A percentile compares a stretch with the other conserved stretches of the same genome.
Evolutionary conservation across 2,888 invertebrate species (phyloP).

Genomic region (Agrilus cyanescens): DNA sequence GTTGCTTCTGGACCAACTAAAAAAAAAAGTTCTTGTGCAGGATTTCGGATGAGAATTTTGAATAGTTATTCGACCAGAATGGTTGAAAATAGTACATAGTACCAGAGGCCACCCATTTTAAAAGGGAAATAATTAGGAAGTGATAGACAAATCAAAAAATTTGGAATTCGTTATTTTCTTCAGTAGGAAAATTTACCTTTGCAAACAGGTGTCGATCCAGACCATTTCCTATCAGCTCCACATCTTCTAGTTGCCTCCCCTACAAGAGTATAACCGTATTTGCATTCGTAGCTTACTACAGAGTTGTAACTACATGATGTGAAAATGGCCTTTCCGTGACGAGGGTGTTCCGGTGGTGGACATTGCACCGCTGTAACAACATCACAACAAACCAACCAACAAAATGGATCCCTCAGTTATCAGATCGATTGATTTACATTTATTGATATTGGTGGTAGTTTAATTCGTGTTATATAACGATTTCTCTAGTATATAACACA

Average conservation of each 20-base stretch:
- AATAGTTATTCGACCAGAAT: no score
- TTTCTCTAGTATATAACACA: no score
- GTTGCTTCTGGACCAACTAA: neutral
- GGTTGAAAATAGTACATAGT: neutral
- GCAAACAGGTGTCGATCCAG: slow-evolving; percentile 80
- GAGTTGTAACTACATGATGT: slow-evolving; percentile 91
- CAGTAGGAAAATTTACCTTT: slow-evolving; percentile 52
- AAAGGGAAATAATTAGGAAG: no score
- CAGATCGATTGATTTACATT: no score
- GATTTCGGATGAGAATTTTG: no score
- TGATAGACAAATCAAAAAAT: no score
- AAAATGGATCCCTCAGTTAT: slow-evolving; percentile 14
- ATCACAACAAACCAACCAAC: slow-evolving; percentile 24
- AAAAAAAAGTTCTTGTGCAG: neutral
- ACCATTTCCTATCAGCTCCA: slow-evolving; percentile 91
- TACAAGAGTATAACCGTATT: slow-evolving; percentile 82
- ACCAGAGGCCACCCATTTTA: no score
- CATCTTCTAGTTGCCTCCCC: slow-evolving; percentile 87
- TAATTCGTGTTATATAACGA: no score
- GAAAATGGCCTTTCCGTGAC: slow-evolving; percentile 86
- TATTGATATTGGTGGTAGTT: no score
- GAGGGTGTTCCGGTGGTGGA: slow-evolving; percentile 80
- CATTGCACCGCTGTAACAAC: slow-evolving; percentile 92
- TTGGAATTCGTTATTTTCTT: neutral
- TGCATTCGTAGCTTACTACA: slow-evolving; percentile 90